These are phyloP conservation scores for Pseudolaguvia tuberculata DNA, from an alignment of 2,113 vertebrate genomes.

Conservation along the genomic window DNA sequence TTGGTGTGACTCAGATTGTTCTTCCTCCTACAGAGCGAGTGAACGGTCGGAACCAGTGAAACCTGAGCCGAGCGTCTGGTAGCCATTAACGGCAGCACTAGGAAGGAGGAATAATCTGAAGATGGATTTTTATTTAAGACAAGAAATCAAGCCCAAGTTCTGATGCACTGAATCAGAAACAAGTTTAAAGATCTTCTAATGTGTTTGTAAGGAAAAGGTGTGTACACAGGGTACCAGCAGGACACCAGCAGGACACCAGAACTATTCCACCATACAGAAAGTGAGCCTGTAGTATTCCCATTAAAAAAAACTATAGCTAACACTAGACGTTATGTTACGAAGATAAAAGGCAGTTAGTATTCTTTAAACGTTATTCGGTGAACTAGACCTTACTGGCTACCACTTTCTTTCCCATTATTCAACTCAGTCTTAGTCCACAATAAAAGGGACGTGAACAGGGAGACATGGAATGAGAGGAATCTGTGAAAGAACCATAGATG, in stretches of 20 bases:
- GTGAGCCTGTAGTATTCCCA: neutral
- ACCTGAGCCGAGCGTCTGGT: neutral
- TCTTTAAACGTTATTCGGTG: neutral
- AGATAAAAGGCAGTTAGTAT: neutral
- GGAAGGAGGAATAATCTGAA: slow-evolving; percentile 38
- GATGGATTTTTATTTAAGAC: slow-evolving; percentile 65
- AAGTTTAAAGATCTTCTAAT: slow-evolving; percentile 25
- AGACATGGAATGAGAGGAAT: neutral
- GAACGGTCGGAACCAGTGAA: neutral
- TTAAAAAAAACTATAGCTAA: neutral
- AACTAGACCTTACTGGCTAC: neutral
- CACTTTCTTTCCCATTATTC: neutral
- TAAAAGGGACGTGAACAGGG: slow-evolving; percentile 20
- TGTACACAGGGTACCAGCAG: slow-evolving; percentile 24
- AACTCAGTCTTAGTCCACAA: neutral
- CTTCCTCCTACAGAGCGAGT: neutral
- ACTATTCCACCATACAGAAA: slow-evolving; percentile 18
- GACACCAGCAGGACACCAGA: too few relatives aligned
- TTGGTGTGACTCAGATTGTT: neutral
- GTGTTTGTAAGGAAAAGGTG: slow-evolving; percentile 22
- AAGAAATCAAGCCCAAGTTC: slow-evolving; percentile 52
- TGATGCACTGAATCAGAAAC: slow-evolving; percentile 42
- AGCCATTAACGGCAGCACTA: slow-evolving; percentile 23
- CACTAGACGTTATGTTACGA: neutral
- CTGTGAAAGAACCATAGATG: neutral